phyloP scores from a whole-genome alignment of 2,113 vertebrate species.

The Deroptyus accipitrinus region DNA sequence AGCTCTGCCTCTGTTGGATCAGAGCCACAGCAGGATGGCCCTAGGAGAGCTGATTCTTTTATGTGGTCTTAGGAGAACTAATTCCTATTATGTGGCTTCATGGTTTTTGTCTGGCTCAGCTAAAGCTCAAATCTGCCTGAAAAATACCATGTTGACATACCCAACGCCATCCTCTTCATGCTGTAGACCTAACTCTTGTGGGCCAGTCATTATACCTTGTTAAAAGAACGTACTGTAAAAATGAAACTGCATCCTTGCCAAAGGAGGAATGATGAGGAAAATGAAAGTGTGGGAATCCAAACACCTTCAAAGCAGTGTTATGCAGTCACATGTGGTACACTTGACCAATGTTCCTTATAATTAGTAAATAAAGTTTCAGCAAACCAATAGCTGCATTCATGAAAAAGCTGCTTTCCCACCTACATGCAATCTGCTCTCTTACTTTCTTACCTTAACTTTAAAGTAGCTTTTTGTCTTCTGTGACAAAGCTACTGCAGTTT shows the following conservation, averaged over 20 bases:
- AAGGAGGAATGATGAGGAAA: not conserved
- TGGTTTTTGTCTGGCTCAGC: not conserved
- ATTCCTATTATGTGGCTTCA: not conserved
- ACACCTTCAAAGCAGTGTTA: not conserved
- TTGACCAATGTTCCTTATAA: not conserved
- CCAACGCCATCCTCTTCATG: not conserved
- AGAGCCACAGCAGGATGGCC: not conserved
- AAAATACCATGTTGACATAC: not conserved
- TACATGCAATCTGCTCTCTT: not conserved
- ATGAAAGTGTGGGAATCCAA: not conserved
- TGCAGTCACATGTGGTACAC: not conserved
- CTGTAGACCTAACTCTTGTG: not conserved
- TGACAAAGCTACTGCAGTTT: not conserved
- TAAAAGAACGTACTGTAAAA: not conserved
- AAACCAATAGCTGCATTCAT: not conserved
- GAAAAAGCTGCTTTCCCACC: not conserved
- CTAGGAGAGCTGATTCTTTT: not conserved
- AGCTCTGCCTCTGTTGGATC: not conserved
- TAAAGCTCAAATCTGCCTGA: constrained; percentile 8
- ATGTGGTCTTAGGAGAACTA: not conserved
- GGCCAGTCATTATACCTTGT: not conserved
- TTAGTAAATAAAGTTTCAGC: not conserved
- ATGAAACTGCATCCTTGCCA: not conserved
- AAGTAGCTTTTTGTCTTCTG: not conserved
- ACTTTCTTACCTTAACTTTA: not conserved